These are phyloP conservation scores for Podocnemis expansa DNA, from an alignment of 2,113 vertebrate genomes.

Conservation along the genomic window DNA sequence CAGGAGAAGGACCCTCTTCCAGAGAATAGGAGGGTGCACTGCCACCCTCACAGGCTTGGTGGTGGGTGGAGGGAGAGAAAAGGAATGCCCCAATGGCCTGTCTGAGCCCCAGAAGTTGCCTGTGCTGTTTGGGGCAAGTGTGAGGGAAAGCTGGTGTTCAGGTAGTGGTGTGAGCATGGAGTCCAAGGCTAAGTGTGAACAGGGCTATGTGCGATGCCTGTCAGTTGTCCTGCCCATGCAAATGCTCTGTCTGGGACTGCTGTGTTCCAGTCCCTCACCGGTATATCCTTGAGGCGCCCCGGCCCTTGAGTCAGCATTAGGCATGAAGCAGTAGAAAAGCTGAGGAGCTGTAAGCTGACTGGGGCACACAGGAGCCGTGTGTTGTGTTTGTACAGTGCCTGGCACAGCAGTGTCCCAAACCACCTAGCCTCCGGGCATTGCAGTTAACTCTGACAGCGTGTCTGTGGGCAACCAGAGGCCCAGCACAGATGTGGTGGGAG, in stretches of 20 bases:
- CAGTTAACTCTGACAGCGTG: no score
- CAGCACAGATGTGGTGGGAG: neutral
- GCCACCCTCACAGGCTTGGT: neutral
- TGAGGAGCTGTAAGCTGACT: neutral
- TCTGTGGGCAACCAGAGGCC: neutral
- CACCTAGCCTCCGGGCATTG: no score
- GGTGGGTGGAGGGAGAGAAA: neutral
- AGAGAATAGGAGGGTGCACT: no score
- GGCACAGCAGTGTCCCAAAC: no score
- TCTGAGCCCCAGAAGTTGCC: neutral
- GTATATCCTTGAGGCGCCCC: no score
- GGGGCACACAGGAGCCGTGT: neutral
- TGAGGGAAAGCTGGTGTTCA: neutral
- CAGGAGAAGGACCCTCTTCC: neutral
- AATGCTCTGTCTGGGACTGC: no score
- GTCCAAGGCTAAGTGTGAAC: no score
- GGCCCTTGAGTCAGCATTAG: no score
- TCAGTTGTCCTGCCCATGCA: no score
- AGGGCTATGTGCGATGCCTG: neutral
- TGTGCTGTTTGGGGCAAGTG: neutral
- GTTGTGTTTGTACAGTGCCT: neutral
- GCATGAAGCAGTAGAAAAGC: neutral
- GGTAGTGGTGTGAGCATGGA: no score
- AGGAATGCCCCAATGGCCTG: neutral
- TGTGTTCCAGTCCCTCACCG: no score